A percentile compares a stretch with the other conserved stretches of the same genome.
Evolutionary conservation across 2,113 vertebrate genomes (phyloP).

Genomic region (Bubo scandiacus): DNA sequence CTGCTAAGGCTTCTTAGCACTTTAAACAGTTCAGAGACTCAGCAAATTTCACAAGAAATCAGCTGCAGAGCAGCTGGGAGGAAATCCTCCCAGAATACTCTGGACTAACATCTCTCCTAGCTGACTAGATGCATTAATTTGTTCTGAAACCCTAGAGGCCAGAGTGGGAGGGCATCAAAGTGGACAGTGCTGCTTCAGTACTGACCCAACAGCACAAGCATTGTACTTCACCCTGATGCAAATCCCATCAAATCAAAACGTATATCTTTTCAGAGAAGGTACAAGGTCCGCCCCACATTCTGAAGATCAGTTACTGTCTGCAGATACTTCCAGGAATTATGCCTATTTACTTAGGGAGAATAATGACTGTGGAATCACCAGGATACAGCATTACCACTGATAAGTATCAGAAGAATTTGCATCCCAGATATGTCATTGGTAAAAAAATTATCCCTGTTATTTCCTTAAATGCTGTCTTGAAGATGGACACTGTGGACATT

Average conservation of each 20-base stretch:
- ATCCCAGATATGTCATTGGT: background rate
- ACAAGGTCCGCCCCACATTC: background rate
- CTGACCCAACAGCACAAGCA: background rate
- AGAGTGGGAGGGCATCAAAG: background rate
- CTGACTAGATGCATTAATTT: slow-evolving; percentile 5
- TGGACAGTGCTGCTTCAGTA: background rate
- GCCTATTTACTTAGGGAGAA: background rate
- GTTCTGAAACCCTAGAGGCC: background rate
- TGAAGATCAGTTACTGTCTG: background rate
- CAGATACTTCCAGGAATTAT: background rate
- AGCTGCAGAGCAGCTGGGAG: background rate
- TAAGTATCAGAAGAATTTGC: background rate
- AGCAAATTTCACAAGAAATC: slow-evolving; percentile 23
- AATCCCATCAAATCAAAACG: background rate
- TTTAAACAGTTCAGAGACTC: slow-evolving; percentile 18
- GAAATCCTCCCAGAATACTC: background rate
- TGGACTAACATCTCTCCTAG: background rate
- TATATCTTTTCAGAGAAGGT: background rate
- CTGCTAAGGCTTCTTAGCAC: background rate
- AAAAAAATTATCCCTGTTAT: background rate
- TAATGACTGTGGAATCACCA: background rate
- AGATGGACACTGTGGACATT: background rate
- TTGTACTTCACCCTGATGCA: background rate
- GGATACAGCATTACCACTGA: background rate
- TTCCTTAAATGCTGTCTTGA: background rate